Evolutionary conservation across 1,140 invertebrate genomes (phyloP), one percentile per base, ranked within the genome.

Genomic region (Schmidtea mediterranea): DNA sequence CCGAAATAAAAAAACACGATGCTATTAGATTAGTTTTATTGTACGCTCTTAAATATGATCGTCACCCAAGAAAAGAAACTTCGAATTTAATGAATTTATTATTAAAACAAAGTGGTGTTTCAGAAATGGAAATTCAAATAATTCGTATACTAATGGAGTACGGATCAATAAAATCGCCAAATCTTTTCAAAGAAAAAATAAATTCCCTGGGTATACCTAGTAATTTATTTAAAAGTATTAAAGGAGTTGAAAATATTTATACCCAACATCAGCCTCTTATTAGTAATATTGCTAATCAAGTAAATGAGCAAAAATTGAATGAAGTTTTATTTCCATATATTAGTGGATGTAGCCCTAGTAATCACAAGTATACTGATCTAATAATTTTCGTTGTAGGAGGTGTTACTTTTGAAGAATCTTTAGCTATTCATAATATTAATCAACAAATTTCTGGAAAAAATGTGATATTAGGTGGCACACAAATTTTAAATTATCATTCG

Each of bases 211-310:
- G n/a, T n/a, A n/a, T n/a, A n/a, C n/a, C n/a, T n/a, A n/a, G n/a
- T n/a, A n/a, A n/a, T n/a, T n/a, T n/a, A n/a, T n/a, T n/a, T n/a
- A n/a, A n/a, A n/a, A n/a, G n/a, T n/a, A n/a, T 22, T 13, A 80
- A 80, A 67, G 86, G 84, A 2, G 82, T 94, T 2, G 87, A 94
- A 62, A 95, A 94, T 67, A 82, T 94, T 53, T 94, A 87, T 59
- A 90, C 86, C 0, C 86, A 94, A 60, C 86, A 94, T 63, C 77
- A 75, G 13, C 84, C 86, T 0, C 61, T 86, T 10, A 58, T 95
- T 1, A 76, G 77, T 56, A 77, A 82, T 59, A n/a, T n/a, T n/a
- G n/a, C 77, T 77, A 0, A 55, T 92, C 0, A 83, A 89, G 59
- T 82, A 89, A 62, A 66, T 89, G 3, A 73, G 83, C 3, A 84